These are phyloP conservation scores for Rallus crepitans DNA, from an alignment of 2,797 vertebrate species.

Conservation along the genomic window DNA sequence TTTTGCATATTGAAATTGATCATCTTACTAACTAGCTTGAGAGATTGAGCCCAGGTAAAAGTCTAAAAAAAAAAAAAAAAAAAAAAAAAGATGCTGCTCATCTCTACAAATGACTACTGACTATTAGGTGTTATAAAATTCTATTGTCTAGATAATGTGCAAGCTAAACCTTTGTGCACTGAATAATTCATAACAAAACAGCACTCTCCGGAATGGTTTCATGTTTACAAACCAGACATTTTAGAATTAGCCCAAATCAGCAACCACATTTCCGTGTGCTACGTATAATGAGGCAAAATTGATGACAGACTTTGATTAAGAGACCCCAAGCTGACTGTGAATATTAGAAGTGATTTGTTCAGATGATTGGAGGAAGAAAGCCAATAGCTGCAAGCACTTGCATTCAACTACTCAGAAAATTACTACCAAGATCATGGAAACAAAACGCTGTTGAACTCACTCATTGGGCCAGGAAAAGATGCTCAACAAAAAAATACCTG, in stretches of 20 bases:
- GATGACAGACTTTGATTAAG: conserved; percentile 18
- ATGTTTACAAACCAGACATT: conserved; percentile 1
- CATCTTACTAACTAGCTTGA: not conserved
- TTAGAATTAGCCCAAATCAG: conserved; percentile 12
- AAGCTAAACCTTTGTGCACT: not conserved
- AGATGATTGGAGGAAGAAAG: conserved; percentile 45
- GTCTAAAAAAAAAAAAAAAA: not conserved
- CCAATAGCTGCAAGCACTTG: conserved; percentile 20
- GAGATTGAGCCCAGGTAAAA: not conserved
- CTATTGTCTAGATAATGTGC: not conserved
- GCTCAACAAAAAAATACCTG: not conserved
- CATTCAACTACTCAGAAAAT: conserved; percentile 22
- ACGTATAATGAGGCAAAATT: conserved; percentile 13
- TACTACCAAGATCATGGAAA: not conserved
- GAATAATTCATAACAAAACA: conserved; percentile 41
- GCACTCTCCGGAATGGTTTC: not conserved
- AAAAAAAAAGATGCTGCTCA: not conserved
- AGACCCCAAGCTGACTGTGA: conserved; percentile 5
- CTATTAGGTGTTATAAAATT: not conserved
- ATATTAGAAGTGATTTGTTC: conserved; percentile 42
- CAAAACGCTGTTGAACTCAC: not conserved
- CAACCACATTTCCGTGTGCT: not conserved
- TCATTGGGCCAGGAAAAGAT: not conserved
- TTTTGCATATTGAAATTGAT: not conserved
- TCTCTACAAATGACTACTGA: not conserved